Base-by-base conservation (phyloP, 2,797 vertebrate genomes). In the Hybognathus amarus region DNA sequence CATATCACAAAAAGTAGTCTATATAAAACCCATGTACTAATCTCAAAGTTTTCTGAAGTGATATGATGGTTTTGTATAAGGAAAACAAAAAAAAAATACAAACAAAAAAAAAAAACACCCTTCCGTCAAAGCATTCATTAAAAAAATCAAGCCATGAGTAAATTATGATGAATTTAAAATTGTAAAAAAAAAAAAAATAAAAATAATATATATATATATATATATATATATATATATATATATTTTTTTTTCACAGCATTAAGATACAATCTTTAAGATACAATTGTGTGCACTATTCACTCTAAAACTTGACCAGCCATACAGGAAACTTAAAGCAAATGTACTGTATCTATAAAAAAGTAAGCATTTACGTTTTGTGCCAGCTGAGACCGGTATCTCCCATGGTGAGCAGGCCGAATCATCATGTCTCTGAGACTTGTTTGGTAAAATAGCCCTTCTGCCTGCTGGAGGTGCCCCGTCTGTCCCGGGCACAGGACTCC, bases 391-490 rank as follows among this genome's bases (percentile, higher is more conserved):
- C 50, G 64, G 77, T 64, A 80, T 40, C 30, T 12, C 50, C 80
- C 20, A 47, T 79, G 30, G 79, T n/a, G 50, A 56, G 56, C 2
- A 24, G 70, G 45, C 42, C 40, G 30, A 52, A 70, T 54, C 79
- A 40, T 82, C 64, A 45, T 76, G 78, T 77, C 79, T 76, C 68
- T 75, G 68, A 75, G 56, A 56, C 27, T 3, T 22, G 71, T 75
- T 75, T 56, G 54, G 33, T 59, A 52, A 36, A 59, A 24, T 59
- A 24, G 38, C 50, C 66, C 42, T 82, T 77, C 81, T 76, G 67
- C 56, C 56, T 33, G 42, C 71, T 82, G 80, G 77, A 87, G 83
- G 63, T 75, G 79, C 79, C 85, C 83, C 80, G 75, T 79, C 56
- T 87, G 79, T 81, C 63, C 70, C 81, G 13, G n/a, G 47, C 82